Evolutionary conservation across 2,888 invertebrate species (phyloP), one percentile per base, ranked within the genome.

Genomic region (Criorhina ranunculi): DNA sequence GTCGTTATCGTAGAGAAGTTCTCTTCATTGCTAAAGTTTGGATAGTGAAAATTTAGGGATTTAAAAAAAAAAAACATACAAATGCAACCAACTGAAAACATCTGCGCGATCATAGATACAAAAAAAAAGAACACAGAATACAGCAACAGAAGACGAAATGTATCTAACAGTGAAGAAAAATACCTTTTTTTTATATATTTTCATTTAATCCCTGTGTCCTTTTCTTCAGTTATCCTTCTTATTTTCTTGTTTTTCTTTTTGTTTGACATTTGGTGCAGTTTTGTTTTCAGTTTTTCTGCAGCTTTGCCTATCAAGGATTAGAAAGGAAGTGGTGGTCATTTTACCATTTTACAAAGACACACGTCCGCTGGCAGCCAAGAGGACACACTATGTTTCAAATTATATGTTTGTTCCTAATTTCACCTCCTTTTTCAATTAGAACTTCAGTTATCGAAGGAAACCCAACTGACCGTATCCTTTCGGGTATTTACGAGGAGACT

Each of bases 391-490:
- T 69, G 69, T 57, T 46, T 69, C 57, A 78, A 83, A 78, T 83
- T 57, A 83, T 78, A 78, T 83, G 78, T 77, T 46, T 69, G 64
- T 46, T 85, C 70, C 80, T 85, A 85, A 85, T 80, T 75, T 76
- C 57, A 62, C 11, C 44, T 33, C 55, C 11, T 67, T 67, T 76
- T 81, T 81, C 81, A 86, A 86, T 81, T 86, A 81, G 81, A 81
- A 77, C 77, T 86, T 81, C 72, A 86, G 81, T 81, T 69, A 60
- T 53, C 44, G 15, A 37, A 17, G 37, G 15, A 66, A 40, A 73
- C 67, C 67, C 73, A 17, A 78, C 62, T 46, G 53, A 69, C 67
- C 83, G 73, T 83, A 62, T 83, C 83, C 78, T 40, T 72, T 37
- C 60, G 19, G 44, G 64, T 73, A 73, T 66, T 55, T 66, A 66